Conservation (phyloP, 2,888 invertebrate species). For the Lycophotia porphyrea region DNA sequence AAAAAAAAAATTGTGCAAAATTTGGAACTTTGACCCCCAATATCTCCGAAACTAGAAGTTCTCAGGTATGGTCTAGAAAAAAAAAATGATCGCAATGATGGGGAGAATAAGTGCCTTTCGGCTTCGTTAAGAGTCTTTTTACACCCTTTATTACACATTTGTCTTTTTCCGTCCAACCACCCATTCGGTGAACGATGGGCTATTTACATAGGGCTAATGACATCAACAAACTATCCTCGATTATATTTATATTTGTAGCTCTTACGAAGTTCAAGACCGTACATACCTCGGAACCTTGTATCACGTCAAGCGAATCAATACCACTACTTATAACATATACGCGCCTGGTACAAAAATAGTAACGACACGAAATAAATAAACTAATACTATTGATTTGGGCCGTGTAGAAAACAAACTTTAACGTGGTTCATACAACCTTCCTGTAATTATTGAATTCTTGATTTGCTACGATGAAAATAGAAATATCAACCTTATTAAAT, state of each 20-base stretch:
- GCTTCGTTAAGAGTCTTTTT: too few relatives aligned
- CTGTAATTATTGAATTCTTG: slow-evolving; percentile 23
- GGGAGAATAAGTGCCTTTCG: too few relatives aligned
- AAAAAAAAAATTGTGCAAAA: too few relatives aligned
- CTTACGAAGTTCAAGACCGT: slow-evolving; percentile 14
- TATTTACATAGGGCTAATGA: slow-evolving; percentile 2
- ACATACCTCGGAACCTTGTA: slow-evolving; percentile 1
- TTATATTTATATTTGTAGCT: background rate
- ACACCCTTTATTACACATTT: too few relatives aligned
- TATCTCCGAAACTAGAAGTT: too few relatives aligned
- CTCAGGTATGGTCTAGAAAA: too few relatives aligned
- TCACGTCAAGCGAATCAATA: slow-evolving; percentile 48
- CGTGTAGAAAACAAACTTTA: background rate
- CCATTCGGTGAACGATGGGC: background rate
- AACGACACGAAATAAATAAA: slow-evolving; percentile 48
- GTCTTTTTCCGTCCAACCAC: background rate
- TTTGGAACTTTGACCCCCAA: too few relatives aligned
- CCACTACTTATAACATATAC: slow-evolving; percentile 30
- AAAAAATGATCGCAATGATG: too few relatives aligned
- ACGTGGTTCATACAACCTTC: slow-evolving; percentile 6
- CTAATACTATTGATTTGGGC: slow-evolving; percentile 46
- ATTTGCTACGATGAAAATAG: slow-evolving; percentile 24
- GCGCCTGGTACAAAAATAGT: slow-evolving; percentile 49
- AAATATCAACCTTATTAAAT: background rate
- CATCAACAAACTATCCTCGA: background rate